A percentile compares a stretch with the other conserved stretches of the same genome.
phyloP scores from a whole-genome alignment of 2,113 vertebrate species.

The Corythoichthys intestinalis region DNA sequence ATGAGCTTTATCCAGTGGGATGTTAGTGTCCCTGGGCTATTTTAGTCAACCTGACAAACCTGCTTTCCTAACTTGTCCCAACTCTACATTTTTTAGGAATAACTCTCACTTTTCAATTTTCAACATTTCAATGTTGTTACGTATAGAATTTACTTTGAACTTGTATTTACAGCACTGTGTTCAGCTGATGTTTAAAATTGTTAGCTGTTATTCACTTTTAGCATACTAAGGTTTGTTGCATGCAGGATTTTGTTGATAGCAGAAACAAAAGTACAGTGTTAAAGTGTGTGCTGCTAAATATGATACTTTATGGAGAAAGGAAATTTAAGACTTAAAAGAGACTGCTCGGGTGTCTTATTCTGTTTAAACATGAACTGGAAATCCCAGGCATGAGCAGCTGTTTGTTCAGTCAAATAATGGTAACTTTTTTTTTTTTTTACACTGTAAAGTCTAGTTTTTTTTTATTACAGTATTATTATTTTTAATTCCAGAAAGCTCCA shows the following conservation, averaged over 20 bases:
- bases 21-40: constrained; percentile 1
- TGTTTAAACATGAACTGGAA: constrained; percentile 41
- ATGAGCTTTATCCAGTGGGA: constrained; percentile 12
- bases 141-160: background rate
- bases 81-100: background rate
- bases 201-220: no score
- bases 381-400: constrained; percentile 12
- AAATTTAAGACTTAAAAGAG: background rate
- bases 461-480: background rate
- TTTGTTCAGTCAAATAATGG: constrained; percentile 33
- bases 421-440: constrained; percentile 2
- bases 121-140: background rate
- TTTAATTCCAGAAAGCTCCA: background rate
- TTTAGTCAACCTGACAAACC: constrained; percentile 39
- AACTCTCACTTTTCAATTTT: background rate
- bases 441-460: background rate
- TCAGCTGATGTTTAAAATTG: no score
- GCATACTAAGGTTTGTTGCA: no score
- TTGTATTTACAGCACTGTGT: background rate
- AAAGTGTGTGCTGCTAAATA: background rate
- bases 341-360: background rate
- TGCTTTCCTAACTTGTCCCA: constrained; percentile 8
- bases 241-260: no score
- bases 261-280: constrained; percentile 24
- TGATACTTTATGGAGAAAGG: background rate